Base-by-base conservation (phyloP, 1,140 invertebrate genomes). In the Chironomus tepperi region DNA sequence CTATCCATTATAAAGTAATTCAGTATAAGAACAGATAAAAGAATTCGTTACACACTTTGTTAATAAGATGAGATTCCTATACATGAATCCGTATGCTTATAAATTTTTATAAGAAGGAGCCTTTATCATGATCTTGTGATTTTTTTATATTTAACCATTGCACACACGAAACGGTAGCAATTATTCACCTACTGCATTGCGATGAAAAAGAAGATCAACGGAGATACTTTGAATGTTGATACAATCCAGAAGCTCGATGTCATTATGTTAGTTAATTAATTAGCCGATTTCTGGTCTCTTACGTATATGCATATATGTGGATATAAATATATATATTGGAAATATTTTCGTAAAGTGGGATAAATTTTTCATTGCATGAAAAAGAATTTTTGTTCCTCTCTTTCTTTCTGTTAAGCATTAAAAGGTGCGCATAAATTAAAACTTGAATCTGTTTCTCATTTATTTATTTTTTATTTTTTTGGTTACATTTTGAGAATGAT, bases 381-480 rank as follows among this genome's bases (percentile, higher is more conserved):
- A 57, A 15, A n/a, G 15, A 57, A 1, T 57, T 47, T 15, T 47
- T 47, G 2, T 15, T 47, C 43, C 12, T 57, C 24, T 34, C 43
- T 2, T 57, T 15, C 3, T 12, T 57, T 57, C n/a, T 57, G 12
- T 57, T 57, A n/a, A 57, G 24, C 43, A 57, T 57, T 57, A n/a
- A 57, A 57, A 57, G 47, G 47, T 57, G 47, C 47, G 47, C 47
- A 57, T 57, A 57, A 57, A 57, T 57, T 57, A 57, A 57, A 57
- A 57, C 47, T 57, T 57, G 47, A 15, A 57, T 57, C 12, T 57
- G 24, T 34, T 34, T 34, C 24, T 34, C 24, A 34, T 34, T 34
- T 34, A 34, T 34, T 34, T 34, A 34, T 34, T 34, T 34, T 2
- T 34, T n/a, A n/a, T n/a, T n/a, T 15, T 57, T 57, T 57, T 57